Evolutionary conservation across 2,888 invertebrate genomes (phyloP), one percentile per base, ranked within the genome.

Genomic region (Yponomeuta malinellus): DNA sequence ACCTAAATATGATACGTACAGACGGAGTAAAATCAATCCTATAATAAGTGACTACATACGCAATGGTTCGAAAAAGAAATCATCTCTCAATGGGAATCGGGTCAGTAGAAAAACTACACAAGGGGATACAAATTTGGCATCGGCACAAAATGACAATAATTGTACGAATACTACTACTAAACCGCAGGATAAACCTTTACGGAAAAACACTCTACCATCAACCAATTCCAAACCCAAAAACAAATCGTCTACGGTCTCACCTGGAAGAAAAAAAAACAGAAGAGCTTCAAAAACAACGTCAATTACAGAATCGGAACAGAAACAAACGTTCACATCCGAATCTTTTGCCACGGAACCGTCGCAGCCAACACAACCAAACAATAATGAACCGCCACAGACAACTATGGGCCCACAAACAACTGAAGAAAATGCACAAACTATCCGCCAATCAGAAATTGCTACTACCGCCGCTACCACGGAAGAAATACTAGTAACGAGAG

Each of bases 101-200:
- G 33, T 67, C 8, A 67, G 33, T n/a, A 67, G 67, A 37, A 67
- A 43, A 67, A 67, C n/a, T 33, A 64, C 52, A 15, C 52, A 43
- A 43, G 43, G 43, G 9, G 8, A 12, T 15, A 59, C 52, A 59
- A 12, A 9, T 59, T 3, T 5, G 12, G 15, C 52, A 59, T 15
- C 52, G 52, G 15, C 52, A 59, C 52, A 59, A 15, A 59, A 59
- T 4, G 3, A 15, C 15, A 59, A 15, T 15, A 59, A 59, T 15
- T 59, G 1, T 12, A 15, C 52, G 2, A 59, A 3, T 15, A 59
- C 15, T 15, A 59, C 52, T 59, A 0, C 15, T 59, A 59, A 59
- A 1, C 52, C 52, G 3, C 52, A 59, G 52, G 52, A 59, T 59
- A 59, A 59, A 59, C 52, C 52, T 15, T 15, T 5, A 15, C 3